These are phyloP conservation scores for Ferdinandea cuprea DNA, from an alignment of 2,888 invertebrate genomes.

Conservation along the genomic window DNA sequence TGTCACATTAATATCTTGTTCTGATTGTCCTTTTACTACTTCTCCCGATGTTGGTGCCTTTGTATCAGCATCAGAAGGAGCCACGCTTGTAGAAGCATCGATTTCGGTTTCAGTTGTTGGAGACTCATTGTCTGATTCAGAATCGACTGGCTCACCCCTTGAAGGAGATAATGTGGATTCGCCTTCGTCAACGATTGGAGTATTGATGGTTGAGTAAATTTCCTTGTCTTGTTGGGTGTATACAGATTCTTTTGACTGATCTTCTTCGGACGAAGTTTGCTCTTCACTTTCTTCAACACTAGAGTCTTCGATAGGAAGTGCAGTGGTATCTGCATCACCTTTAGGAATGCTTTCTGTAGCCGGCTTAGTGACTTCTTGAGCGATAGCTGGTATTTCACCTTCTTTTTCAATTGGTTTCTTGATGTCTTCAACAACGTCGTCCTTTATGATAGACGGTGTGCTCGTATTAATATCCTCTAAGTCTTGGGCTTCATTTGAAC, in stretches of 20 bases:
- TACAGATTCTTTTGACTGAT: conserved; percentile 21
- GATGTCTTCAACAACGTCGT: background rate
- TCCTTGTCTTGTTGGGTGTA: conserved; percentile 11
- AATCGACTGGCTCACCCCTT: background rate
- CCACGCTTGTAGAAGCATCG: conserved; percentile 40
- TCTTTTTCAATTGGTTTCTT: conserved; percentile 29
- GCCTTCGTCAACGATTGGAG: conserved; percentile 16
- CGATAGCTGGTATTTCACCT: conserved; percentile 43
- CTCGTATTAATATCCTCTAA: background rate
- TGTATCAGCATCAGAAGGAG: conserved; percentile 8
- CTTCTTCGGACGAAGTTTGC: conserved; percentile 15
- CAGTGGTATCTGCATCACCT: conserved; percentile 32
- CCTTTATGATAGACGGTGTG: background rate
- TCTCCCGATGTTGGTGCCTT: conserved; percentile 58
- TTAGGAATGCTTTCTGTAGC: background rate
- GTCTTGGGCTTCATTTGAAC: conserved; percentile 70
- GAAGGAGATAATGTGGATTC: conserved; percentile 39
- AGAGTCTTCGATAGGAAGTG: background rate
- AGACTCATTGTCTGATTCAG: conserved; percentile 5
- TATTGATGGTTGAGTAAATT: background rate
- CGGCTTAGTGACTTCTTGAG: conserved; percentile 36
- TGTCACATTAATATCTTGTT: conserved; percentile 39
- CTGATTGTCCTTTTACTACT: background rate
- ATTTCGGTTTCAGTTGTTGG: conserved; percentile 28
- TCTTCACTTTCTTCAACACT: conserved; percentile 15